Evolutionary conservation across 2,113 vertebrate species (phyloP).

Genomic region (Epinephelus moara): DNA sequence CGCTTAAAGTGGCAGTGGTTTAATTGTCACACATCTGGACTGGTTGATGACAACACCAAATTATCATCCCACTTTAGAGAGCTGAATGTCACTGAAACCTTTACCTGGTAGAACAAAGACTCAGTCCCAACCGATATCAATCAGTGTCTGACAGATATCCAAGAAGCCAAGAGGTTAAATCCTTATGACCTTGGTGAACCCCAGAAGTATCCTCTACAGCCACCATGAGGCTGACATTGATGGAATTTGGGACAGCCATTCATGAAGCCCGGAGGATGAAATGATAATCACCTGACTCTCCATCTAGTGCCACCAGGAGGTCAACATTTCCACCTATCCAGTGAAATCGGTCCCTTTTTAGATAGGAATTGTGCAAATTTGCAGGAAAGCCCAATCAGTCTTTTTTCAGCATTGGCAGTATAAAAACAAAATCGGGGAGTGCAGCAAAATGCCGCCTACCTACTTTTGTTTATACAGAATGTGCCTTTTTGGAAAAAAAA

Average conservation of each 20-base stretch:
- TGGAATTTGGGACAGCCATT: not conserved
- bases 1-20: slow-evolving; percentile 1
- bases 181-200: not conserved
- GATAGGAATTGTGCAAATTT: too few relatives aligned
- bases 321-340: not conserved
- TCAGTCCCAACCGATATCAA: not conserved
- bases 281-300: not conserved
- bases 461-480: too few relatives aligned
- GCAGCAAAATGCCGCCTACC: too few relatives aligned
- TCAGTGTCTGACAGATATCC: not conserved
- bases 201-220: not conserved
- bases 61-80: not conserved
- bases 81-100: not conserved
- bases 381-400: too few relatives aligned
- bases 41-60: not conserved
- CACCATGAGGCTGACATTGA: not conserved
- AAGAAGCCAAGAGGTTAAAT: not conserved
- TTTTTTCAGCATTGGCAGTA: too few relatives aligned
- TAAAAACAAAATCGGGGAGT: too few relatives aligned
- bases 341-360: not conserved
- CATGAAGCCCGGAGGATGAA: not conserved
- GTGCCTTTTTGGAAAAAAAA: too few relatives aligned
- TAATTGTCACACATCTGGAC: not conserved
- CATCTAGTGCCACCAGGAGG: not conserved
- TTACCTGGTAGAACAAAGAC: not conserved